phyloP scores from a whole-genome alignment of 2,797 vertebrate genomes.

The Cercopithecus petaurista region DNA sequence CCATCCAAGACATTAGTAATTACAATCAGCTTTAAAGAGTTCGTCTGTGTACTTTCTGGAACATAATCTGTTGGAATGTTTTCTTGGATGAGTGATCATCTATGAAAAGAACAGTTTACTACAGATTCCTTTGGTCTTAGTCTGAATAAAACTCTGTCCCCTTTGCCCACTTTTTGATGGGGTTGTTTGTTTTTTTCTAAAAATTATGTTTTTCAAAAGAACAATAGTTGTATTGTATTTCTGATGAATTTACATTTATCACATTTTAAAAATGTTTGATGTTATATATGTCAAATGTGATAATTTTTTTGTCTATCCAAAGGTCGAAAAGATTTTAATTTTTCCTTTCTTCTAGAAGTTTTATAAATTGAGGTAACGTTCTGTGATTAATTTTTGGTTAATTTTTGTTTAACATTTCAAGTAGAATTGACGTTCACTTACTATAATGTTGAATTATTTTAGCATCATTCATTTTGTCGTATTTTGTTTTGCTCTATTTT shows the following conservation, averaged over 20 bases:
- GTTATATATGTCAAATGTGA: not conserved
- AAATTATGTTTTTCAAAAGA: not conserved
- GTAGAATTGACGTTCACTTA: not conserved
- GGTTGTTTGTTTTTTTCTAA: too few relatives aligned
- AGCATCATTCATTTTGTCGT: not conserved
- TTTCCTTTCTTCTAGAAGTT: too few relatives aligned
- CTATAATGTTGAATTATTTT: not conserved
- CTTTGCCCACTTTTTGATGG: too few relatives aligned
- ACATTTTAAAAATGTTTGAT: not conserved
- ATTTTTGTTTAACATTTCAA: not conserved
- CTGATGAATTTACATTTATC: not conserved
- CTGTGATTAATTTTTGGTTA: not conserved
- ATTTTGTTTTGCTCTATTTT: not conserved
- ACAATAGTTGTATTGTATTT: not conserved
- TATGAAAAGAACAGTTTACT: not conserved
- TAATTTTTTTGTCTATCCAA: not conserved
- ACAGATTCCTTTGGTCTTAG: not conserved
- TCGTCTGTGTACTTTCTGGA: not conserved
- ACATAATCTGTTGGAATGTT: not conserved
- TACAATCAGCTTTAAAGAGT: not conserved
- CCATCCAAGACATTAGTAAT: not conserved
- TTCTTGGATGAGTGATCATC: not conserved
- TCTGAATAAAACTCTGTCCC: not conserved
- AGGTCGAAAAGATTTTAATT: not conserved
- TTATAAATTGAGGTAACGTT: fast-evolving